Evolutionary conservation across 2,113 vertebrate species (phyloP), one percentile per base, ranked within the genome.

Genomic region (Eidolon helvum): DNA sequence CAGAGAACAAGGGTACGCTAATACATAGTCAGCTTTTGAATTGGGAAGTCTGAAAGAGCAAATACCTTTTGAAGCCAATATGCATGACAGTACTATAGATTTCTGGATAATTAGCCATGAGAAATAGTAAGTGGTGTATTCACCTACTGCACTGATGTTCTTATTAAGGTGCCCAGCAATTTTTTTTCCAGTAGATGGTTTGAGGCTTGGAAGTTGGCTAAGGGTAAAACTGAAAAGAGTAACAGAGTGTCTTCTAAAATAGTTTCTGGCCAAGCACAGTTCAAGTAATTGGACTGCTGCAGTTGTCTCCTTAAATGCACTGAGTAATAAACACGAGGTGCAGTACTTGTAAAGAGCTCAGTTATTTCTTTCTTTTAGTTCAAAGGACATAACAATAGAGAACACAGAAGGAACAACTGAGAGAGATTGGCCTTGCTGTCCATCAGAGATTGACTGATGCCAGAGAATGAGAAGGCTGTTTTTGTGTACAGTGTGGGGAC

Each of bases 51-150:
- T 94, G 10, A 94, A 83, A 90, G 33, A 95, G 4, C 16, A 96
- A 63, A 89, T 74, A 7, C 1, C n/a, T 97, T 97, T 85, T 95
- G 78, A 97, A 66, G 1, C 30, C 59, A 94, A 98, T 72, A 30
- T 0, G 3, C 45, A 7, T 0, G 10, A 74, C 19, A 82, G 18
- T 90, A 15, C 35, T 75, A 14, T 80, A 96, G 68, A 96, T 97
- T 97, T 97, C 57, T 91, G 48, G 68, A 90, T 94, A 91, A 94
- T 90, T 82, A 97, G 57, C 48, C 30, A 78, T 72, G 93, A 97
- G 77, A 68, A 95, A 97, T 93, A 38, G 50, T 66, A 92, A 95
- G 26, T 55, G 22, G 74, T 68, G 68, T 40, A 95, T 92, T 97
- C 53, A 95, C 40, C 38, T 94, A 63, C 18, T 94, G 0, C n/a